These are phyloP conservation scores for Microcebus ravelobensis DNA, from an alignment of 2,113 vertebrate genomes.

Conservation along the genomic window DNA sequence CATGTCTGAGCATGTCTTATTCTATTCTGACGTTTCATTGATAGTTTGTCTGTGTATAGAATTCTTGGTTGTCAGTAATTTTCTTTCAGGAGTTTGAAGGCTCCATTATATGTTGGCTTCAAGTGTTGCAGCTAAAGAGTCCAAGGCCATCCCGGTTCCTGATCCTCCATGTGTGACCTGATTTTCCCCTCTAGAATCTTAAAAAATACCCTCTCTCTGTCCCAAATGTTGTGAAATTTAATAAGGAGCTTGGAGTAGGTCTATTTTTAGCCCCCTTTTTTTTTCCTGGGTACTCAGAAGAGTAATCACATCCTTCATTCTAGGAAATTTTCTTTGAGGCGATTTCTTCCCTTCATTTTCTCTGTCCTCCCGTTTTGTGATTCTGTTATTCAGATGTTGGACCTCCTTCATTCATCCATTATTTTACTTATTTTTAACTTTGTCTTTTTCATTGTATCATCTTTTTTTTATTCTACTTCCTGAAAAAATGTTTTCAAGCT, in stretches of 20 bases:
- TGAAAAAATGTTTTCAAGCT: not conserved
- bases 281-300: not conserved
- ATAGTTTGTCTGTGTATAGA: not conserved
- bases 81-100: not conserved
- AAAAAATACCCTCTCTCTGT: not conserved
- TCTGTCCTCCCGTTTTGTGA: not conserved
- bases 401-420: not conserved
- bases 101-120: not conserved
- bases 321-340: not conserved
- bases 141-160: not conserved
- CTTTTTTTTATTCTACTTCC: not conserved
- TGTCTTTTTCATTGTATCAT: not conserved
- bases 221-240: not conserved
- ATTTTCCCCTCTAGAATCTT: not conserved
- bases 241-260: not conserved
- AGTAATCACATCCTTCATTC: not conserved
- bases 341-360: not conserved
- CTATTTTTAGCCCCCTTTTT: not conserved
- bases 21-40: not conserved
- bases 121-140: not conserved
- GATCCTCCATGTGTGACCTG: not conserved
- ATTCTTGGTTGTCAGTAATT: not conserved
- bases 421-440: not conserved
- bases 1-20: not conserved
- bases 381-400: not conserved